A percentile compares a stretch with the other conserved stretches of the same genome.
Conservation (phyloP, 2,888 invertebrate species). For the Gasteruption jaculator region DNA sequence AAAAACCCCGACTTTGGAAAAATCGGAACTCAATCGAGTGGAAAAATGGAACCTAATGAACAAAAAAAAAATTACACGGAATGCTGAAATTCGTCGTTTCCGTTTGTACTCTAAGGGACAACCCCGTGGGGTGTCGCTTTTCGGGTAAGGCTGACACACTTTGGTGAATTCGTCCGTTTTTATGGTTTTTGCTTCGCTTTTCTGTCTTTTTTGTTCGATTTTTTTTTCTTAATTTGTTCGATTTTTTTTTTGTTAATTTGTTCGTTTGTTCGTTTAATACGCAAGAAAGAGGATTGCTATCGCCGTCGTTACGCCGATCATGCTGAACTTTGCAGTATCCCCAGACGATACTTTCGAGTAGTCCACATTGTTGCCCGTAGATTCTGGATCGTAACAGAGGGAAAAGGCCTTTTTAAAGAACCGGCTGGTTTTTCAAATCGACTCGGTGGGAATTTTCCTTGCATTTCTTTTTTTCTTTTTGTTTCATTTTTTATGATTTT, state of each 20-base stretch:
- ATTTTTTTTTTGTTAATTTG: slow-evolving; percentile 2
- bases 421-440: no score
- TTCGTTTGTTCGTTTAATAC: slow-evolving; percentile 27
- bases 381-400: slow-evolving; percentile 49
- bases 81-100: no score
- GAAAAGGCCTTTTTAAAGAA: no score
- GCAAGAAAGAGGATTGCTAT: slow-evolving; percentile 42
- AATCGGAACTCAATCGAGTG: no score
- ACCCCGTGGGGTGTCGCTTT: no score
- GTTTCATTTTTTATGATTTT: no score
- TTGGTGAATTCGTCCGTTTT: slow-evolving; percentile 4
- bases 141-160: not conserved
- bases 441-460: no score
- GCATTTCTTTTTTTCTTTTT: no score
- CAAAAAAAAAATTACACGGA: no score
- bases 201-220: slow-evolving; percentile 9
- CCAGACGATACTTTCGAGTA: slow-evolving; percentile 39
- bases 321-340: slow-evolving; percentile 43
- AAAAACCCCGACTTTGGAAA: no score
- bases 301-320: slow-evolving; percentile 45
- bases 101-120: no score
- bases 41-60: no score
- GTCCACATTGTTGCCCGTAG: slow-evolving; percentile 42
- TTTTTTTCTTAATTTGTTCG: slow-evolving; percentile 5
- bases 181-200: slow-evolving; percentile 12